Evolutionary conservation across 64 coral and sea anemone genomes (phyloP).

Genomic region (Pocillopora damicornis): DNA sequence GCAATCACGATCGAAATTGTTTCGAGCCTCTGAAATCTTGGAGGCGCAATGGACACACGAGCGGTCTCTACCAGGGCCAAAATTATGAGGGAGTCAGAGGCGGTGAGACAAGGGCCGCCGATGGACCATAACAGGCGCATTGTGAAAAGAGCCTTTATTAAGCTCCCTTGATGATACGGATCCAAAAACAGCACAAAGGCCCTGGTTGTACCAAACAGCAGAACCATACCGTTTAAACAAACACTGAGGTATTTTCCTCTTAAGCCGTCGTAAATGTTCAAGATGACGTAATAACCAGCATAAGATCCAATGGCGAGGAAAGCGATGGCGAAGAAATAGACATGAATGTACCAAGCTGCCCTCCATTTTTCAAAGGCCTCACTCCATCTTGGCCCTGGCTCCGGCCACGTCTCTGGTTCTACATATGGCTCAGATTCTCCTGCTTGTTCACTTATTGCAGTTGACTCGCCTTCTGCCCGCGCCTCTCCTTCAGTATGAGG

Average conservation of each 20-base stretch:
- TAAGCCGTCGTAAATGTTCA: constrained; percentile 84
- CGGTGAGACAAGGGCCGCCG: constrained; percentile 72
- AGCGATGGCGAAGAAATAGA: constrained; percentile 61
- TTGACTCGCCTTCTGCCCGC: constrained; percentile 25
- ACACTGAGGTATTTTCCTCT: constrained; percentile 81
- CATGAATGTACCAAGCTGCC: constrained; percentile 72
- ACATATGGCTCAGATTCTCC: constrained; percentile 25
- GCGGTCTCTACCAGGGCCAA: constrained; percentile 79
- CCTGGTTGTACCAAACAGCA: constrained; percentile 72
- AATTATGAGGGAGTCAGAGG: constrained; percentile 79
- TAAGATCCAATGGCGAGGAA: constrained; percentile 70
- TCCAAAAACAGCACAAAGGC: constrained; percentile 77
- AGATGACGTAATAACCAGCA: constrained; percentile 73
- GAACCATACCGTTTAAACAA: constrained; percentile 83
- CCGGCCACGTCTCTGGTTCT: constrained; percentile 87
- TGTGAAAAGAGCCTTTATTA: constrained; percentile 50
- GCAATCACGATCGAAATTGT: constrained; percentile 57
- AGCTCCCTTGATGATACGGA: constrained; percentile 84
- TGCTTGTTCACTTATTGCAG: constrained; percentile 15
- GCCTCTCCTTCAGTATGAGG: background rate
- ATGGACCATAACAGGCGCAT: constrained; percentile 95
- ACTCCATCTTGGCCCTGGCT: constrained; percentile 86
- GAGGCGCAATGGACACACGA: constrained; percentile 64
- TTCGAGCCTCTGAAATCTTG: constrained; percentile 53
- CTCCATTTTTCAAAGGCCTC: constrained; percentile 83